phyloP scores from a whole-genome alignment of 37 sponge, comb jelly and placozoan genomes.

The Ephydatia muelleri region DNA sequence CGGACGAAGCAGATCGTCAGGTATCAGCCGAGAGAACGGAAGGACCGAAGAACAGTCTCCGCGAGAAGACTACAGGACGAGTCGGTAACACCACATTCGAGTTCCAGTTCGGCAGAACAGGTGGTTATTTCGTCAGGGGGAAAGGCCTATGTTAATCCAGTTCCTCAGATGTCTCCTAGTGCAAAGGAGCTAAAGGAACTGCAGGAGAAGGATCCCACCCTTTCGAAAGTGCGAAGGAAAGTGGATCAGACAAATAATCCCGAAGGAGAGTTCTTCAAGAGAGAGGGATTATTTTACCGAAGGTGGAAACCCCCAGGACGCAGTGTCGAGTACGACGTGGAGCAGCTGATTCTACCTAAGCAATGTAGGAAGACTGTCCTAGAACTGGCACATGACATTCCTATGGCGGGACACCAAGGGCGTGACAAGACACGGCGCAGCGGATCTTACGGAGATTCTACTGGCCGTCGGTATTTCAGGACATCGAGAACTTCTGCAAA shows the following conservation, averaged over 20 bases:
- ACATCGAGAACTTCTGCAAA: slow-evolving; percentile 31
- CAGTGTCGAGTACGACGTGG: background rate
- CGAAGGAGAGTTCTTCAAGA: background rate
- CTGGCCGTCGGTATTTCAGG: slow-evolving; percentile 51
- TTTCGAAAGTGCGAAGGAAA: too few relatives aligned
- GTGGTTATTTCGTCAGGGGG: too few relatives aligned
- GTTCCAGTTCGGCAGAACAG: background rate
- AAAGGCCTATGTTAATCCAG: too few relatives aligned
- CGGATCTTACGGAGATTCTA: slow-evolving; percentile 40
- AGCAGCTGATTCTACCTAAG: slow-evolving; percentile 14
- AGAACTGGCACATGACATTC: slow-evolving; percentile 11
- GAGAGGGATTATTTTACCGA: background rate
- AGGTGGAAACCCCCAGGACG: background rate
- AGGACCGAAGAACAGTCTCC: too few relatives aligned
- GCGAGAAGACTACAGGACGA: background rate
- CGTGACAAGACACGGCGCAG: slow-evolving; percentile 34
- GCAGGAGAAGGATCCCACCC: too few relatives aligned
- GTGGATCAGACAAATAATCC: background rate
- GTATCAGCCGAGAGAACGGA: too few relatives aligned
- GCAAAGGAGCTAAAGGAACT: background rate
- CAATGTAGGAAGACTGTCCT: slow-evolving; percentile 16
- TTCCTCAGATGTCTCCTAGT: background rate
- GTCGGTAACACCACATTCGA: background rate
- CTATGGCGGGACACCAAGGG: slow-evolving; percentile 57
- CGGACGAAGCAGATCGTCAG: background rate